Evolutionary conservation across 2,888 invertebrate genomes (phyloP).

Genomic region (Lasioglossum figueresi): DNA sequence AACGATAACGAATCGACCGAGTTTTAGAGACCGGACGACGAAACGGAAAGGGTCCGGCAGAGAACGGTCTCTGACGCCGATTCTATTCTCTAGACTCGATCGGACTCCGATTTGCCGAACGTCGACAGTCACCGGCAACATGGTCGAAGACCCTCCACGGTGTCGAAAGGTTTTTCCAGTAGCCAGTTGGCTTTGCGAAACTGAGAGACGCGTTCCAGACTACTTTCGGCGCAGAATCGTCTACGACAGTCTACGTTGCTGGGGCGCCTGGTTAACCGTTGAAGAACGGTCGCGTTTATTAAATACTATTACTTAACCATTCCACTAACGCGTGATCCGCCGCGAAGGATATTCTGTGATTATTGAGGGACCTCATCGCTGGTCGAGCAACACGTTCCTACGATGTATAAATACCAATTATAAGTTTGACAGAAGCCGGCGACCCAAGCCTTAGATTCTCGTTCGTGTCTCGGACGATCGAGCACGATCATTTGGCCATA

Average conservation of each 20-base stretch:
- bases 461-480: background rate
- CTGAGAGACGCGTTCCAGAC: background rate
- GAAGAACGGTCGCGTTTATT: background rate
- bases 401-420: constrained; percentile 15
- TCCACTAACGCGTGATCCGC: constrained; percentile 42
- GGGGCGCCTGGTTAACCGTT: background rate
- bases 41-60: background rate
- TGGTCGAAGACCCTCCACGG: background rate
- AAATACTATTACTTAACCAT: constrained; percentile 50
- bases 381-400: constrained; percentile 58
- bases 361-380: constrained; percentile 57
- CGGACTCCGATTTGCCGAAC: background rate
- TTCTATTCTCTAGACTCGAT: background rate
- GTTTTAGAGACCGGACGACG: background rate
- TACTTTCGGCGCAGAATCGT: background rate
- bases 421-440: background rate
- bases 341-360: constrained; percentile 62
- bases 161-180: background rate
- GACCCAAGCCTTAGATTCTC: constrained; percentile 7
- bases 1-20: background rate
- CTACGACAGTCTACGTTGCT: background rate
- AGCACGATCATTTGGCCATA: constrained; percentile 19
- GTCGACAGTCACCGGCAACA: background rate
- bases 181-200: background rate
- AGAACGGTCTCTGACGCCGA: background rate